Percentiles rank a stretch among this genome's conserved stretches.
These are phyloP conservation scores for Papio anubis DNA, from an alignment of 2,113 vertebrate species.

Conservation along the genomic window DNA sequence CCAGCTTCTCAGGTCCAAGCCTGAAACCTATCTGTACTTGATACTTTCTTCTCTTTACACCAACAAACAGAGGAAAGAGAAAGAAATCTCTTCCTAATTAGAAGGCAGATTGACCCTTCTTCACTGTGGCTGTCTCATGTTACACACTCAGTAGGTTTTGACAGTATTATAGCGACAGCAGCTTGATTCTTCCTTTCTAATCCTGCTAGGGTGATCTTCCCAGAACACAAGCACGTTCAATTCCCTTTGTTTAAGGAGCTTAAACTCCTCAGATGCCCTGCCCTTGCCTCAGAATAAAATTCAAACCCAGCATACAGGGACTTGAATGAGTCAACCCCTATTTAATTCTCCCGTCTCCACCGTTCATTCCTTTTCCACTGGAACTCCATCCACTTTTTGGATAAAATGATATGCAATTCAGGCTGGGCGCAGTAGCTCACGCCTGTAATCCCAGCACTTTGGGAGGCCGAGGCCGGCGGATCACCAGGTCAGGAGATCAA, in stretches of 20 bases:
- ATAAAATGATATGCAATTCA: neutral
- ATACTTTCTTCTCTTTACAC: neutral
- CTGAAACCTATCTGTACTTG: neutral
- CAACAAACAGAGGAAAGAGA: neutral
- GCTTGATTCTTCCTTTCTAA: neutral
- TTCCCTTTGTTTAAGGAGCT: conserved; percentile 20
- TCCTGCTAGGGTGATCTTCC: neutral
- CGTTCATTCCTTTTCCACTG: neutral
- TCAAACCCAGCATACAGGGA: neutral
- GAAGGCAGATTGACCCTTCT: neutral
- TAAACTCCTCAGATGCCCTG: neutral
- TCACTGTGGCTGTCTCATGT: neutral
- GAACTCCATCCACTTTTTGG: neutral
- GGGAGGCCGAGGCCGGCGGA: too few species aligned
- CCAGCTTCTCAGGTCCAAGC: neutral
- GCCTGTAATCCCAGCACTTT: too few species aligned
- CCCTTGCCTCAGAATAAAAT: neutral
- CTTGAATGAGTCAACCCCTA: neutral
- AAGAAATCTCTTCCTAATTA: neutral
- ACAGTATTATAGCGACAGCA: neutral
- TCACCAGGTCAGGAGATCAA: too few species aligned
- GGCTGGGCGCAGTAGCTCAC: too few species aligned
- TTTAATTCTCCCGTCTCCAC: neutral
- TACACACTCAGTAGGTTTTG: neutral
- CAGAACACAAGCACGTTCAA: conserved; percentile 6